Base-by-base conservation (phyloP, 2,113 vertebrate genomes). In the Ursus arctos region DNA sequence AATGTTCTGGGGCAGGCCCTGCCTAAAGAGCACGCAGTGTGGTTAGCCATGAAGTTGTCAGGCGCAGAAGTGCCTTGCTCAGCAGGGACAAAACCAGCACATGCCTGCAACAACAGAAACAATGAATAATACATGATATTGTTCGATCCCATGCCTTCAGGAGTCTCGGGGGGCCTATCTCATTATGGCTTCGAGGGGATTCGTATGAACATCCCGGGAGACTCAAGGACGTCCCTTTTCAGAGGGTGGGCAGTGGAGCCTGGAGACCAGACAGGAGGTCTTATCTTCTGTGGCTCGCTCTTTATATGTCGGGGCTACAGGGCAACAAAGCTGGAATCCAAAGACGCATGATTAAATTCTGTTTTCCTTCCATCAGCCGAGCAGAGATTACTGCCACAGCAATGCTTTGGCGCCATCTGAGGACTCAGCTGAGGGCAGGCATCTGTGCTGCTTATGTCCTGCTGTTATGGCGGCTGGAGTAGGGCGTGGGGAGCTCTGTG, bases 121-220 rank as follows among this genome's bases (percentile, higher is more conserved):
- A 36, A 81, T 94, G 88, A 97, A 93, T 96, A 96, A 97, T 53
- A 40, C 53, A 86, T 93, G 36, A 63, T 77, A 47, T 72, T 86
- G 82, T 71, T 63, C 81, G 95, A 86, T 67, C 69, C 69, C 72
- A 5, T 4, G 61, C 74, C n/a, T 55, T 93, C 97, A 74, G 82
- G 83, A 79, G 53, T 88, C 89, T 92, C 95, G 92, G 61, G 81
- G 79, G 59, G 47, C 76, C 92, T 89, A 67, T 33, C 74, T 92
- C 96, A 93, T 93, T 93, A 88, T 72, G 88, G 57, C 49, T 80
- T 88, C 82, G 65, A 92, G 67, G 88, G 33, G 72, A 81, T 88
- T 96, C 88, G 10, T 53, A 31, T 26, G 69, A 95, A 63, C 72
- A 79, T 85, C 63, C 65, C 84, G 11, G 67, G 93, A 97, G 59